Percentiles rank a stretch among this genome's conserved stretches.
phyloP scores from a whole-genome alignment of 2,888 invertebrate species.

The Macrophya alboannulata region DNA sequence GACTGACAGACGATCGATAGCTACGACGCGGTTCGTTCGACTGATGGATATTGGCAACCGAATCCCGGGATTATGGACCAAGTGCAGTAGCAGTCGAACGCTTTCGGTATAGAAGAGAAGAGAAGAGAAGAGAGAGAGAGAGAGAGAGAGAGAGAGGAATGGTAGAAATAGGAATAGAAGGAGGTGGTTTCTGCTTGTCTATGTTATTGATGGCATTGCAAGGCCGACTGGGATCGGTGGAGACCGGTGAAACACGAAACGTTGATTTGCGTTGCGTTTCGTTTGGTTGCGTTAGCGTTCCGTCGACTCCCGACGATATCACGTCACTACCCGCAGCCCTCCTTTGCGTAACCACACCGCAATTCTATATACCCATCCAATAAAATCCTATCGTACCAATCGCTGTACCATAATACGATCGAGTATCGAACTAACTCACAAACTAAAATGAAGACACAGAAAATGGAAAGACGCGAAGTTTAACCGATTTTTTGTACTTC shows the following conservation, averaged over 20 bases:
- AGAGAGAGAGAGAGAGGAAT: too few relatives aligned
- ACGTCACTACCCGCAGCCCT: background rate
- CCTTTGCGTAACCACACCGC: constrained; percentile 19
- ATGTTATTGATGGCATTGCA: constrained; percentile 49
- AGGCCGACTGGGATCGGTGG: constrained; percentile 37
- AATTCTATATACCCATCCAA: constrained; percentile 9
- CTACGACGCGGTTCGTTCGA: background rate
- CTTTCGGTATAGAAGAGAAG: background rate
- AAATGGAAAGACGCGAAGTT: background rate
- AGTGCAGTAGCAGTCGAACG: background rate
- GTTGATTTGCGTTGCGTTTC: constrained; percentile 6
- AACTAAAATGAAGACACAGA: background rate
- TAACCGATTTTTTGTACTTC: too few relatives aligned
- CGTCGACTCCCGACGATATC: background rate
- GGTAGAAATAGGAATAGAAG: background rate
- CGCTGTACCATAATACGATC: background rate
- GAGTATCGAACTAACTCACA: background rate
- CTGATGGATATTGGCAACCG: constrained; percentile 32
- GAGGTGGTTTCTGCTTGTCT: constrained; percentile 16
- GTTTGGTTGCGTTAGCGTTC: too few relatives aligned
- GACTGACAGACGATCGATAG: constrained; percentile 20
- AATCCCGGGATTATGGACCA: constrained; percentile 42
- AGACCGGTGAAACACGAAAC: constrained; percentile 43
- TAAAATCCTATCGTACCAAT: background rate
- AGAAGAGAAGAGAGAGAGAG: too few relatives aligned